Base-by-base conservation (phyloP, 2,113 vertebrate species). In the Bos indicus region DNA sequence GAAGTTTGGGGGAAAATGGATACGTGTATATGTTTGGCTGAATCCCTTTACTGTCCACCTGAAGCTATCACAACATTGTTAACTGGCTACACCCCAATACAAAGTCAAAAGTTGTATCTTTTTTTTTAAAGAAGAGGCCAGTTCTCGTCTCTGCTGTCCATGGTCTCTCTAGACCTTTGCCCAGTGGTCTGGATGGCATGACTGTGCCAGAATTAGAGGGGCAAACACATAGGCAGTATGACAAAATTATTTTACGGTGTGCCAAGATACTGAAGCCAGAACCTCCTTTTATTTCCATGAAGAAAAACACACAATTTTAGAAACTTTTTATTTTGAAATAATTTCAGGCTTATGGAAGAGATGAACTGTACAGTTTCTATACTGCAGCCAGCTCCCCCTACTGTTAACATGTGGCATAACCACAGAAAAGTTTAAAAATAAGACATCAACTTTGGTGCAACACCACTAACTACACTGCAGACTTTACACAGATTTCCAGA, bases 371-470 rank as follows among this genome's bases (percentile, higher is more conserved):
- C 54, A 40, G 60, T 62, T 26, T 92, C 60, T n/a, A 2, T 2
- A 14, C 16, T 0, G 9, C 48, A 10, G n/a, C 30, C 28, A 2
- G 64, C 80, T 10, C 7, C 80, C 85, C 9, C 12, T 81, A 0
- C 33, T 10, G 48, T 3, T 56, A 12, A 3, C 30, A 21, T 0
- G 2, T 40, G 28, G 7, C 5, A 6, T 36, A 25, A 30, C 60
- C 92, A 23, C 13, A 23, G 51, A 2, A 1, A 26, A 4, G 0
- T 85, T 1, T 1, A 11, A n/a, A 87, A 59, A 5, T 0, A 7
- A 36, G 71, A 36, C 43, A 5, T 15, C 15, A 14, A 8, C 71
- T 21, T 2, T 1, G 67, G 43, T 17, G 13, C n/a, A 0, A 15
- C 13, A 6, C 33, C 6, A 0, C 6, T 3, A 6, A 43, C 25